These are phyloP conservation scores for Phyllotreta striolata DNA, from an alignment of 2,888 invertebrate species.

Conservation along the genomic window DNA sequence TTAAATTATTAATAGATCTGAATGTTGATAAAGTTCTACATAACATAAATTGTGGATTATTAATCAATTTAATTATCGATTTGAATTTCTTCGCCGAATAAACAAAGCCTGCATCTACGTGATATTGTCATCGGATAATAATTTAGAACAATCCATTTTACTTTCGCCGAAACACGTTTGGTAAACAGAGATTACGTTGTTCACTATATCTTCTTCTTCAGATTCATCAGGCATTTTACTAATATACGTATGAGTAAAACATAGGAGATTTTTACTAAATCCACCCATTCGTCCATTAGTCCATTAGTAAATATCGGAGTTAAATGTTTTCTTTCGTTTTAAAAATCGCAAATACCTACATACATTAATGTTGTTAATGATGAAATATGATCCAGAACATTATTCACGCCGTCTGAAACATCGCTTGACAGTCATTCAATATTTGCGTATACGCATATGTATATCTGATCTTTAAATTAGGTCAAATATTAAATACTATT, in stretches of 20 bases:
- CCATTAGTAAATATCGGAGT: too few species aligned
- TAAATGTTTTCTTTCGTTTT: too few species aligned
- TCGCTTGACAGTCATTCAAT: constrained; percentile 8
- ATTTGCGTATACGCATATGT: constrained; percentile 7
- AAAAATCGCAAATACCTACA: not conserved
- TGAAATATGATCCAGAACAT: not conserved
- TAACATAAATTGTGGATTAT: not conserved
- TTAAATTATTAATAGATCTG: too few species aligned
- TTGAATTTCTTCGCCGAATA: not conserved
- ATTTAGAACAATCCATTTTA: constrained; percentile 3
- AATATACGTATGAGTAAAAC: too few species aligned
- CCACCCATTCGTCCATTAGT: too few species aligned
- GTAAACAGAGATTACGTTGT: not conserved
- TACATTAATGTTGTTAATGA: not conserved
- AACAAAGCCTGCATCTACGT: constrained; percentile 11
- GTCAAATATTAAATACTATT: not conserved
- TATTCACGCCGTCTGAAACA: not conserved
- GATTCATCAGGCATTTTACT: too few species aligned
- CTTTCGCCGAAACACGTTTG: constrained; percentile 5
- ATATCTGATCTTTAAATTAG: constrained; percentile 2
- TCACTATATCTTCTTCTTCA: not conserved
- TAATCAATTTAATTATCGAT: not conserved
- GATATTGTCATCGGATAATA: constrained; percentile 1
- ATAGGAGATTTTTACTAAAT: too few species aligned
- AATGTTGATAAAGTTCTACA: not conserved